These are phyloP conservation scores for Struthio camelus DNA, from an alignment of 2,113 vertebrate species.

Conservation along the genomic window DNA sequence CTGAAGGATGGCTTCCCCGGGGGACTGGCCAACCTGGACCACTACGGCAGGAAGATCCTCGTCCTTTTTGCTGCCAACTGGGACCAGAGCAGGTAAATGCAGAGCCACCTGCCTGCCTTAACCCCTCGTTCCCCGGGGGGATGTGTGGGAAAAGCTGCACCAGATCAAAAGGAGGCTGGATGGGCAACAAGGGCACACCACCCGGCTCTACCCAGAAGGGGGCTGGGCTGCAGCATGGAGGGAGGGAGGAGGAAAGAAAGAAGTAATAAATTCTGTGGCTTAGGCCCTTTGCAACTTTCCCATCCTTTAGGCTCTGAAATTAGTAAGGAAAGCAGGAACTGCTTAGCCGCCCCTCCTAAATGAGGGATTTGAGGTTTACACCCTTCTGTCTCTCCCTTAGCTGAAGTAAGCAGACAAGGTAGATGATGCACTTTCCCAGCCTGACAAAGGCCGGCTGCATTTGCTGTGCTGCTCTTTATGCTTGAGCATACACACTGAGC, in stretches of 20 bases:
- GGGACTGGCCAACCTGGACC: slow-evolving; percentile 94
- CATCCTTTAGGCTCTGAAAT: not conserved
- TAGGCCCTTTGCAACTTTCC: not conserved
- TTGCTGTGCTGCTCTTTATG: not conserved
- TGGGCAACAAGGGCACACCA: not conserved
- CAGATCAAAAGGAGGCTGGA: not conserved
- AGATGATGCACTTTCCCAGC: not conserved
- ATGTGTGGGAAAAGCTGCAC: not conserved
- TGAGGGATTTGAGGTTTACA: not conserved
- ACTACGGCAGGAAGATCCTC: slow-evolving; percentile 95
- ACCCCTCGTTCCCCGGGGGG: not conserved
- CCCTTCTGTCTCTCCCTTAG: not conserved
- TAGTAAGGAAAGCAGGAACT: not conserved
- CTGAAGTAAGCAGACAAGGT: not conserved
- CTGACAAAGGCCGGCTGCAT: not conserved
- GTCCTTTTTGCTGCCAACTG: slow-evolving; percentile 98
- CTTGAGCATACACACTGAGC: not conserved
- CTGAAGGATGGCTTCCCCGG: slow-evolving; percentile 97
- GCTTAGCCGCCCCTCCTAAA: fast-evolving
- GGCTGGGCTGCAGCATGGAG: not conserved
- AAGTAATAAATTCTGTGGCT: not conserved
- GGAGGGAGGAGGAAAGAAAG: not conserved
- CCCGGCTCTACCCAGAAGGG: not conserved
- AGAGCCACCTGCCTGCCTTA: not conserved
- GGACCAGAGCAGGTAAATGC: slow-evolving; percentile 97